A percentile compares a stretch with the other conserved stretches of the same genome.
These are phyloP conservation scores for Pomatorhinus ruficollis DNA, from an alignment of 2,113 vertebrate genomes.

Conservation along the genomic window DNA sequence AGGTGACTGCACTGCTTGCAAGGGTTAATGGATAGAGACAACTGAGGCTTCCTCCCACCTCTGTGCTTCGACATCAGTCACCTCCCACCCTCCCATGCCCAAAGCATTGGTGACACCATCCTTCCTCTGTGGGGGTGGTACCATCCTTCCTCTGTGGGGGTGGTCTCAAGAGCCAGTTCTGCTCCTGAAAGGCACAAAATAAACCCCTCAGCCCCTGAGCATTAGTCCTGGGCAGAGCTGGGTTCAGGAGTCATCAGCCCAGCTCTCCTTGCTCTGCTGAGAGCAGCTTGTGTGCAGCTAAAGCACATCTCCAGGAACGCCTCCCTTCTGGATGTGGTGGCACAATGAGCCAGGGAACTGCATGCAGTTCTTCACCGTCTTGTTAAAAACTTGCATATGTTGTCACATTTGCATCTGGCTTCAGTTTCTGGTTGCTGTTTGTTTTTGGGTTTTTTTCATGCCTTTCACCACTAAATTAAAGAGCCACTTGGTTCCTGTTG, in stretches of 20 bases:
- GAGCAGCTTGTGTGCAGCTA: neutral
- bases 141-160: neutral
- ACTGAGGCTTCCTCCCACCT: neutral
- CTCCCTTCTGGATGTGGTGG: neutral
- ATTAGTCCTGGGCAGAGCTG: neutral
- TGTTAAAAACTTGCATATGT: neutral
- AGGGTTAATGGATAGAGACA: neutral
- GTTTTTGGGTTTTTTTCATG: neutral
- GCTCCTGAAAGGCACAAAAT: neutral
- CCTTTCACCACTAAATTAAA: neutral
- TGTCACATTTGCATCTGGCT: slow-evolving; percentile 4
- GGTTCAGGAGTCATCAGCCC: neutral
- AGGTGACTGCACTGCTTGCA: neutral
- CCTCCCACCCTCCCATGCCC: neutral
- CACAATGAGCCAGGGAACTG: neutral
- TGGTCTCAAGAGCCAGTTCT: neutral
- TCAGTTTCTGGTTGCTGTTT: neutral
- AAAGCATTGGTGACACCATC: neutral
- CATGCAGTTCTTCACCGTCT: neutral
- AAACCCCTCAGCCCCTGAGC: neutral
- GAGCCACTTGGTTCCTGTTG: neutral
- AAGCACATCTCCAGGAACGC: fast-evolving
- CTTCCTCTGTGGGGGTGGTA: neutral
- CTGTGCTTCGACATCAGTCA: neutral
- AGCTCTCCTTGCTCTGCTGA: neutral